Base-by-base conservation (phyloP, 2,888 invertebrate species). In the Thyatira batis region DNA sequence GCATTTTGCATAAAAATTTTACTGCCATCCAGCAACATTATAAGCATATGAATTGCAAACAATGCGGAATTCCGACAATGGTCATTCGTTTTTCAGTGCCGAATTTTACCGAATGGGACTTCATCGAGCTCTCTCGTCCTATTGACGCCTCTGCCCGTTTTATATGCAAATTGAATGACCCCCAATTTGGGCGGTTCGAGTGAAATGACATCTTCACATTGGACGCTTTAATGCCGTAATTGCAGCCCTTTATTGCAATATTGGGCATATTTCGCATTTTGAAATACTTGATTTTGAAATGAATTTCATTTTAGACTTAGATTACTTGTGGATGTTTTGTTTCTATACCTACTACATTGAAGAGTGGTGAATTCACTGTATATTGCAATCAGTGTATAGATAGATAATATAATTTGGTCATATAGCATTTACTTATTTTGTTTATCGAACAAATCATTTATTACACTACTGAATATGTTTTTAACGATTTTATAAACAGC, bases 141-240 rank as follows among this genome's bases (percentile, higher is more conserved):
- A 82, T 84, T 80, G 82, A 82, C 79, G 84, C 71, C 69, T 71
- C 71, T 72, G 63, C 69, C 71, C 78, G 82, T 80, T 88, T 83
- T 87, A 82, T 86, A 89, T 87, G 88, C 82, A 88, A 89, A 89
- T 89, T 82, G 76, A 84, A 88, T 85, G 85, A 84, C 82, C 81
- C 74, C 77, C 82, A 85, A 87, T 87, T 87, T 79, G 77, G 69
- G 63, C 59, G 58, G 71, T n/a, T 67, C 61, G 74, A 70, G 70
- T 71, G 68, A 64, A 78, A 79, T 82, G 81, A 80, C 78, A 80
- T 83, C 83, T 81, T 80, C 79, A 79, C 79, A 78, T 74, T 69
- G 77, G 62, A 58, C 65, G 27, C 48, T 69, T 69, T 76, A 71
- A 72, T 58, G 69, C 63, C 64, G 63, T 73, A 76, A 82, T 80